Evolutionary conservation across 30 jellyfish, hydroid and myxozoan species (phyloP), one percentile per base, ranked within the genome.

Genomic region (Clytia hemisphaerica): DNA sequence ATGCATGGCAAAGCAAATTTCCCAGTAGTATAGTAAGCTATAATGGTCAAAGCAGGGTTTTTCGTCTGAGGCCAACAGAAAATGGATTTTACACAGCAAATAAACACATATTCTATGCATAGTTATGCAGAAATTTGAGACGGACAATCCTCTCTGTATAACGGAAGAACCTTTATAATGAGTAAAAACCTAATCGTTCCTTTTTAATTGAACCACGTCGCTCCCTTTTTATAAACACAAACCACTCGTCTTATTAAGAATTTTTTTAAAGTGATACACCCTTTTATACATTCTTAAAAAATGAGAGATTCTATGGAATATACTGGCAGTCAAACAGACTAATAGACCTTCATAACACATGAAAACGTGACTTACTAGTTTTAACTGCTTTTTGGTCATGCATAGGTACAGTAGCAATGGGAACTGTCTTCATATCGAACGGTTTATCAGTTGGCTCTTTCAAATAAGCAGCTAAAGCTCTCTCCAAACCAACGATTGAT

Each of bases 401-500:
- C 27, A 89, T 48, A 19, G 98, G 98, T 6, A 83, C 98, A 29
- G 98, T 89, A 35, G 98, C 91, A 36, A 89, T 46, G 18, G 98
- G 98, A 5, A 89, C 98, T 14, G 94, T 80, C 82, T 89, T 89
- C 93, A 89, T 45, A 42, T 89, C 98, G 38, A 89, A 89, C 34
- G 98, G 76, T n/a, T 58, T 26, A 18, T 64, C 77, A 9, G 91
- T 31, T 27, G 83, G 94, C 35, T 89, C 92, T 36, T 83, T 81
- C 4, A 89, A 70, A 54, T 89, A 89, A 1, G 94, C 92, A 28
- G 93, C 93, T 28, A 89, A 37, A 0, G 98, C 98, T 21, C 98
- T 76, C 58, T 89, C 98, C 42, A 89, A 92, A 32, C 98, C 98
- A 75, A 89, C 98, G 29, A 89, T 93, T 9, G 98, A 89, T 10